Evolutionary conservation across 2,888 invertebrate species (phyloP).

Genomic region (Ophion ventricosus): DNA sequence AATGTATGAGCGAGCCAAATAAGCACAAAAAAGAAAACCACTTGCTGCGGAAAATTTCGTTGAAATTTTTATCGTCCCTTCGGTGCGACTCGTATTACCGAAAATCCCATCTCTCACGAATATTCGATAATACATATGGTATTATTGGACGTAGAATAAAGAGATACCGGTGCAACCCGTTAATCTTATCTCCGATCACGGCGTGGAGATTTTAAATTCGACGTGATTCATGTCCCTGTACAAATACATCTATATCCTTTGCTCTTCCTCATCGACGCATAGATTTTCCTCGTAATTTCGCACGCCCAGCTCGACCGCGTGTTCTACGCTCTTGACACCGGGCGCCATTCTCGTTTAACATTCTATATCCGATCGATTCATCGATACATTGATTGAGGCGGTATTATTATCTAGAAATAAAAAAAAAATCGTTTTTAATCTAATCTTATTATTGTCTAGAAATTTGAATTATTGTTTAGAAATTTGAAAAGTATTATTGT

Average conservation of each 20-base stretch:
- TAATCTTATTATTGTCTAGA: too few species aligned
- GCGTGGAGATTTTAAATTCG: conserved; percentile 42
- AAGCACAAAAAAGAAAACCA: not conserved
- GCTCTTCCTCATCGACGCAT: conserved; percentile 12
- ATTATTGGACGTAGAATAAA: conserved; percentile 41
- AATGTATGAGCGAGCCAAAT: not conserved
- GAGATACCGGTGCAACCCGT: conserved; percentile 27
- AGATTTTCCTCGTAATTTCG: conserved; percentile 7
- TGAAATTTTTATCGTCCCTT: conserved; percentile 1
- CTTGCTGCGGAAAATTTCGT: not conserved
- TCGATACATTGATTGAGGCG: conserved; percentile 37
- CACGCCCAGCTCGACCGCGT: not conserved
- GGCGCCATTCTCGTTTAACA: conserved; percentile 25
- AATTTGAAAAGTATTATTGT: too few species aligned
- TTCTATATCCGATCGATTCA: conserved; percentile 34
- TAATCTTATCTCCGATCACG: conserved; percentile 47
- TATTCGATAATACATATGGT: conserved; percentile 36
- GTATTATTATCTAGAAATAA: too few species aligned
- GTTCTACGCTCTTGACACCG: not conserved
- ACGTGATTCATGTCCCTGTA: conserved; percentile 32
- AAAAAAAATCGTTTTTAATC: too few species aligned
- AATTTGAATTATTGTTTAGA: too few species aligned
- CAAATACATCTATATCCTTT: not conserved
- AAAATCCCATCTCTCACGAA: conserved; percentile 37
- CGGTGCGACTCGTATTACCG: not conserved